Percentiles rank a stretch among this genome's conserved stretches.
Evolutionary conservation across 2,797 vertebrate species (phyloP).

Genomic region (Hippopotamyrus pictus): DNA sequence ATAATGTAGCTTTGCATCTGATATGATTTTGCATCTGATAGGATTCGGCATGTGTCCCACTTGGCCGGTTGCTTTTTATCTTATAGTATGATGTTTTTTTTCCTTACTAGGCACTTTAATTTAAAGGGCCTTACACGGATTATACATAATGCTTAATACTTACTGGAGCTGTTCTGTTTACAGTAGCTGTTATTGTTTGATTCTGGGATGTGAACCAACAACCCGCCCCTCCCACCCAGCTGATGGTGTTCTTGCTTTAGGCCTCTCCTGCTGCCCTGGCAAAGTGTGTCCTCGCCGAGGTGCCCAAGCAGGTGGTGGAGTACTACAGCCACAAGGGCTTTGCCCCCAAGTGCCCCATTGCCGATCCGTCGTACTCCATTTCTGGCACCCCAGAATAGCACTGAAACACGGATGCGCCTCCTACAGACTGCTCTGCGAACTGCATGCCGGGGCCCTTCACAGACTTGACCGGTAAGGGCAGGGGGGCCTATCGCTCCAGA

Average conservation of each 20-base stretch:
- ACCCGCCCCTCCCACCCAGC: background rate
- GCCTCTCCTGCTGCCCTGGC: constrained; percentile 84
- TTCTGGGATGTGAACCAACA: background rate
- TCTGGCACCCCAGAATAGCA: constrained; percentile 71
- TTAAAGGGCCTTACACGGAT: background rate
- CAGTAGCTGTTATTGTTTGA: background rate
- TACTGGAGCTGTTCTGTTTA: background rate
- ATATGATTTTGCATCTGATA: background rate
- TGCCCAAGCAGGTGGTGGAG: constrained; percentile 90
- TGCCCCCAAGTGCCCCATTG: constrained; percentile 64
- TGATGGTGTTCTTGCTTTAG: constrained; percentile 49
- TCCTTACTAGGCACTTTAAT: background rate
- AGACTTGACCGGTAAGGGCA: constrained; percentile 30
- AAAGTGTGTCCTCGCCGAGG: constrained; percentile 90
- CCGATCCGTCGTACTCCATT: constrained; percentile 57
- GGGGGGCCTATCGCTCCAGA: constrained; percentile 27
- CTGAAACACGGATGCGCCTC: constrained; percentile 20
- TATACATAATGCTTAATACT: background rate
- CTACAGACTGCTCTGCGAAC: constrained; percentile 28
- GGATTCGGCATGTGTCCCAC: background rate
- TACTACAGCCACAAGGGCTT: constrained; percentile 90
- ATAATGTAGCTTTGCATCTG: background rate
- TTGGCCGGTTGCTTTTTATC: background rate
- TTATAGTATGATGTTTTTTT: background rate
- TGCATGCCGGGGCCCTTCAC: constrained; percentile 42